Percentiles rank a stretch among this genome's conserved stretches.
Conservation (phyloP, 2,113 vertebrate species). For the Amphiprion ocellaris region DNA sequence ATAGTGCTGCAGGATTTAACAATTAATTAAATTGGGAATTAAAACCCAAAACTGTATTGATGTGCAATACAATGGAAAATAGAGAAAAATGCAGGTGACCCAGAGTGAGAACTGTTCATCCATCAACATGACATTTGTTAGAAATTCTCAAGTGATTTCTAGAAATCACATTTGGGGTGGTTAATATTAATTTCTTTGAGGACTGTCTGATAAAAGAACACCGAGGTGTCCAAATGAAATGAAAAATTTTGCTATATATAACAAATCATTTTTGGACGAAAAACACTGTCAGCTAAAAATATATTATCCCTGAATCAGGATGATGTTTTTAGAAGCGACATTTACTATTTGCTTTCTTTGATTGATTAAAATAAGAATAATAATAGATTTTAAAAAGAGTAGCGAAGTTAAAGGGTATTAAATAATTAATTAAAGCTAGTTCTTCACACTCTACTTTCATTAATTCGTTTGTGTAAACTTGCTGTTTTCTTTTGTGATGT, state of each 20-base stretch:
- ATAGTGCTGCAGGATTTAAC: neutral
- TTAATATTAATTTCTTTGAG: neutral
- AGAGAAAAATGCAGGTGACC: neutral
- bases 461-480: constrained; percentile 10
- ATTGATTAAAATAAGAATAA: neutral
- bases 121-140: neutral
- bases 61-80: no score
- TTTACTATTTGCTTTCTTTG: neutral
- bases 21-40: no score
- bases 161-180: neutral
- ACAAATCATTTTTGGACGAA: neutral
- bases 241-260: neutral
- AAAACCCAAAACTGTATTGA: neutral
- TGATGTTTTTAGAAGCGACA: constrained; percentile 19
- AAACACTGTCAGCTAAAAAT: neutral
- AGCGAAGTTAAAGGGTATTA: no score
- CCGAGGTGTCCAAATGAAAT: neutral
- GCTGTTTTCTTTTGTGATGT: neutral
- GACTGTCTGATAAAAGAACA: neutral
- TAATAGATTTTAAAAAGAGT: no score
- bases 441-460: neutral
- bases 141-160: neutral
- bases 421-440: no score
- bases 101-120: neutral
- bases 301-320: neutral